A percentile compares a stretch with the other conserved stretches of the same genome.
Evolutionary conservation across 2,888 invertebrate species (phyloP).

Genomic region (Synanthedon vespiformis): DNA sequence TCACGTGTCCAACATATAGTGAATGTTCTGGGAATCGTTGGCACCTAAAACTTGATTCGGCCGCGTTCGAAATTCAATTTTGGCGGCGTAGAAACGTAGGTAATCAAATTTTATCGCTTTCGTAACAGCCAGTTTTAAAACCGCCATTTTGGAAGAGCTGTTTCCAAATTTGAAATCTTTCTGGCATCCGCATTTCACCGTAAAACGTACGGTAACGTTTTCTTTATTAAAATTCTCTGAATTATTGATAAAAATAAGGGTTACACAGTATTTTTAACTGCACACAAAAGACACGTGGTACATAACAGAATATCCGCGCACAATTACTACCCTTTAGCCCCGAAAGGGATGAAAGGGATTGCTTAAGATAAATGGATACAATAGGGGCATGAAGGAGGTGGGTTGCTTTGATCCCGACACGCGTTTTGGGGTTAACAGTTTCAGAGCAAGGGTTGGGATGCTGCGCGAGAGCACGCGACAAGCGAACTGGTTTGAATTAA

Average conservation of each 20-base stretch:
- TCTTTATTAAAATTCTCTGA: too few relatives aligned
- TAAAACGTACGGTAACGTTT: too few relatives aligned
- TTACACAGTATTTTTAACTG: constrained; percentile 39
- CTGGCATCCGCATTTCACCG: too few relatives aligned
- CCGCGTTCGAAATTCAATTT: neutral
- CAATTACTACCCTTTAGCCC: constrained; percentile 56
- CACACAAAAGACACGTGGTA: constrained; percentile 57
- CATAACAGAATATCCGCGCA: constrained; percentile 61
- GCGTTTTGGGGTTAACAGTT: constrained; percentile 53
- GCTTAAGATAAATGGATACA: constrained; percentile 43
- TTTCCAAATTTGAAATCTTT: too few relatives aligned
- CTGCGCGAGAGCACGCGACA: constrained; percentile 49
- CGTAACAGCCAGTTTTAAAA: too few relatives aligned
- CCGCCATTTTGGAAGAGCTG: too few relatives aligned
- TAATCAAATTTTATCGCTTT: too few relatives aligned
- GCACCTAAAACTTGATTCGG: constrained; percentile 33
- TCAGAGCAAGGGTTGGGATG: constrained; percentile 34
- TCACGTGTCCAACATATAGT: constrained; percentile 30
- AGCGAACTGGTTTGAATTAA: constrained; percentile 1
- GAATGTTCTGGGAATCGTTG: constrained; percentile 34
- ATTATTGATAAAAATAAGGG: constrained; percentile 29
- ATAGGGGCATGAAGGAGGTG: constrained; percentile 38
- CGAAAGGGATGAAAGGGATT: constrained; percentile 50
- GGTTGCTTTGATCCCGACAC: constrained; percentile 56
- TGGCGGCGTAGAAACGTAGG: neutral